Conservation (phyloP, 2,888 invertebrate species). For the Eilema caniola region DNA sequence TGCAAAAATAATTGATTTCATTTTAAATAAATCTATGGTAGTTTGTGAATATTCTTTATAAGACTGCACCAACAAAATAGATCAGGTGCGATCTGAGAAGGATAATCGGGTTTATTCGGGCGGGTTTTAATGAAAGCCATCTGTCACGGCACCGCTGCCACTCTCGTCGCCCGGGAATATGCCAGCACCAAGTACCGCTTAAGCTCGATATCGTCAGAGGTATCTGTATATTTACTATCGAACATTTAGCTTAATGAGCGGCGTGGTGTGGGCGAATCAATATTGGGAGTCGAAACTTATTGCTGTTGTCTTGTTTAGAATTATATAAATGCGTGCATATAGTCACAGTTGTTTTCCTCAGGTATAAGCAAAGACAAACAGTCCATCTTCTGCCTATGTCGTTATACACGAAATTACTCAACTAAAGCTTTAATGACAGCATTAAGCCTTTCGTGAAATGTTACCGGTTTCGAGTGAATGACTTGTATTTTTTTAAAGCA, state of each 20-base stretch:
- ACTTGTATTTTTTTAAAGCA: too few species aligned
- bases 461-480: too few species aligned
- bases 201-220: slow-evolving; percentile 35
- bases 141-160: slow-evolving; percentile 54
- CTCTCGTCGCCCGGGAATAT: slow-evolving; percentile 25
- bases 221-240: slow-evolving; percentile 37
- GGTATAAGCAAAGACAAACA: not conserved
- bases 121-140: slow-evolving; percentile 66
- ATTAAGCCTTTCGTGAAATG: too few species aligned
- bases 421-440: too few species aligned
- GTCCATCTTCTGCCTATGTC: too few species aligned
- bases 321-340: not conserved
- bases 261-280: slow-evolving; percentile 39
- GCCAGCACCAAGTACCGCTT: slow-evolving; percentile 33
- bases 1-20: not conserved
- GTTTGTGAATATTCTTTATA: slow-evolving; percentile 37
- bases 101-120: slow-evolving; percentile 60
- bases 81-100: slow-evolving; percentile 57
- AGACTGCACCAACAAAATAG: slow-evolving; percentile 44
- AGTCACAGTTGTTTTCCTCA: not conserved
- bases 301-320: slow-evolving; percentile 28
- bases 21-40: slow-evolving; percentile 22
- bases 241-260: slow-evolving; percentile 44
- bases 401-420: too few species aligned
- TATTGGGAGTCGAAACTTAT: slow-evolving; percentile 39